Conservation (phyloP, 2,113 vertebrate species). For the Gallinago jamesoni region DNA sequence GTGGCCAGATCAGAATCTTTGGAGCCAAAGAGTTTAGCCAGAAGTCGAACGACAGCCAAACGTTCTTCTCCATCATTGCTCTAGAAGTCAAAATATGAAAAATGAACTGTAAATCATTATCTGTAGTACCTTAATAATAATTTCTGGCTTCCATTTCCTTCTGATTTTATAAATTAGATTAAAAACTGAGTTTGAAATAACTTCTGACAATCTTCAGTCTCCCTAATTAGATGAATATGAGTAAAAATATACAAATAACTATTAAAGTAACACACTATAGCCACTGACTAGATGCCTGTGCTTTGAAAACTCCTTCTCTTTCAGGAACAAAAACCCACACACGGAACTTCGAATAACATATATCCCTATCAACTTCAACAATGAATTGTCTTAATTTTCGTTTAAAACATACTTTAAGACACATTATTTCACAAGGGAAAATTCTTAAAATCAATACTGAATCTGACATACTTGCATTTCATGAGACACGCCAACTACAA, state of each 20-base stretch:
- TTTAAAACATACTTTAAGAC: not conserved
- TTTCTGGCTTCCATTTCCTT: not conserved
- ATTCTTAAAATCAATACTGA: not conserved
- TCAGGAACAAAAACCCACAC: not conserved
- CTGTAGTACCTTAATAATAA: not conserved
- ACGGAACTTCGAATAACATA: not conserved
- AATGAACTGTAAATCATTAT: not conserved
- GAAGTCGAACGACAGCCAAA: conserved; percentile 92
- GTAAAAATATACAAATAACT: not conserved
- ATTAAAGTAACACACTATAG: not conserved
- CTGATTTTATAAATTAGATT: not conserved
- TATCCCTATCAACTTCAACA: not conserved
- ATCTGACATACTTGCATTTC: not conserved
- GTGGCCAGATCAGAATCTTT: conserved; percentile 98
- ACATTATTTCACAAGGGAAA: not conserved
- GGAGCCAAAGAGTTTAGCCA: conserved; percentile 96
- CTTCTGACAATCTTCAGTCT: not conserved
- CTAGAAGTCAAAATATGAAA: conserved; percentile 69
- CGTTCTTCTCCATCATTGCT: conserved; percentile 98
- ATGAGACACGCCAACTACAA: not conserved
- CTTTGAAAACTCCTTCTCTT: not conserved
- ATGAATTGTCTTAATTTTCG: not conserved
- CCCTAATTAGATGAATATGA: not conserved
- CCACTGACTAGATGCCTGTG: not conserved
- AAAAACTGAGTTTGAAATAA: not conserved